These are phyloP conservation scores for Rhagologus leucostigma DNA, from an alignment of 2,113 vertebrate species.

Conservation along the genomic window DNA sequence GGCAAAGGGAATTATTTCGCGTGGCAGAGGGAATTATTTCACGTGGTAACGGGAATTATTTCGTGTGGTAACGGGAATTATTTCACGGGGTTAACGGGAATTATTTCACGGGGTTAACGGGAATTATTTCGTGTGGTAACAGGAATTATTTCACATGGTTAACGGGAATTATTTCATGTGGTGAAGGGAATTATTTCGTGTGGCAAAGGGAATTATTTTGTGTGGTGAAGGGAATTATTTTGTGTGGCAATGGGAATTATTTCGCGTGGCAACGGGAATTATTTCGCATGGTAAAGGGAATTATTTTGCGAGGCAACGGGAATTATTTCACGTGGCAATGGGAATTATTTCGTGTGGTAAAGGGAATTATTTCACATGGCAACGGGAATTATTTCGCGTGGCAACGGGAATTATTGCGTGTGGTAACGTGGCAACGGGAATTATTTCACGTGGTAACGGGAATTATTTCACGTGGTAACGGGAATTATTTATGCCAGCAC, in stretches of 20 bases:
- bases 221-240: not conserved
- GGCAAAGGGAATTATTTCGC: accelerated
- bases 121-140: too few relatives aligned
- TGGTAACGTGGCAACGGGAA: too few relatives aligned
- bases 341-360: not conserved
- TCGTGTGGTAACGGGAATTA: not conserved
- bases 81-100: not conserved
- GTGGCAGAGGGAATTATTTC: not conserved
- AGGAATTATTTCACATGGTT: accelerated
- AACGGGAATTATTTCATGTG: not conserved
- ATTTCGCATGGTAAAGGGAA: not conserved
- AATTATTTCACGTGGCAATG: not conserved
- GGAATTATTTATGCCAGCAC: not conserved
- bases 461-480: not conserved
- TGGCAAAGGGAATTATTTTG: not conserved
- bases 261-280: not conserved
- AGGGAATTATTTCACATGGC: not conserved
- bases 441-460: not conserved
- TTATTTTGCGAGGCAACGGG: not conserved
- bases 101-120: too few relatives aligned
- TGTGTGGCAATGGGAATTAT: not conserved
- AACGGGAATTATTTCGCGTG: not conserved
- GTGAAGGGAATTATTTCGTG: not conserved
- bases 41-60: not conserved
- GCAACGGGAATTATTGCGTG: not conserved